Conservation (phyloP, 1,140 invertebrate genomes). For the Sinella curviseta region DNA sequence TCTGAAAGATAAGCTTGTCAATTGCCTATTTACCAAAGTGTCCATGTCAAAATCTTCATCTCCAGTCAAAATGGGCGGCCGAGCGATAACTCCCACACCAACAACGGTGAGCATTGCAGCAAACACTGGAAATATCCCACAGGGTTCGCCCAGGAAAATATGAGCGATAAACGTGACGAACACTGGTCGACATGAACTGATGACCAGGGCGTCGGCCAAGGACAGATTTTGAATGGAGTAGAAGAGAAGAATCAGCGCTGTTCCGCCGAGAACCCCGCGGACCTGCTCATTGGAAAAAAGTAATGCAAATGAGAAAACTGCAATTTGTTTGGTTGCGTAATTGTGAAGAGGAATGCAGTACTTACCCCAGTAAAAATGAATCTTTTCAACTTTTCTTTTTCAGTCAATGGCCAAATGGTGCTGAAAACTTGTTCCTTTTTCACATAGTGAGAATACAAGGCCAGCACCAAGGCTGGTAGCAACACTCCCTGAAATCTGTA, state of each 20-base stretch:
- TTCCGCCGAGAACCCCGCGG: constrained; percentile 30
- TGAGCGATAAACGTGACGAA: constrained; percentile 26
- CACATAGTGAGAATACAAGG: constrained; percentile 24
- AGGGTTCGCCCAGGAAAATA: constrained; percentile 4
- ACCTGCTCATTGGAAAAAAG: constrained; percentile 30
- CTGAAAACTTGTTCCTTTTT: constrained; percentile 12
- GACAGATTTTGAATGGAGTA: constrained; percentile 32
- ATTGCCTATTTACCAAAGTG: constrained; percentile 31
- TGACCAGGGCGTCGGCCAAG: constrained; percentile 29
- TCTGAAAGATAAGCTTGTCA: no score
- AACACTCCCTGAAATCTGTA: constrained; percentile 39
- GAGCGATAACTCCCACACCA: constrained; percentile 9
- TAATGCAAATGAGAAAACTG: neutral
- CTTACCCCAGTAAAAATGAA: neutral
- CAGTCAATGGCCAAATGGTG: constrained; percentile 4
- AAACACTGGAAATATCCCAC: constrained; percentile 13
- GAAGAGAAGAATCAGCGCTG: constrained; percentile 23
- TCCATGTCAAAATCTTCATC: constrained; percentile 14
- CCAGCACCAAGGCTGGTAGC: constrained; percentile 17
- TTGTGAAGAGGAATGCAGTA: no score
- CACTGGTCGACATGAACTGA: constrained; percentile 16
- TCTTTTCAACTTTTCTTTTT: neutral
- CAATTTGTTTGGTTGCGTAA: no score
- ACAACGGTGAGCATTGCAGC: neutral
- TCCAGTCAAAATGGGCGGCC: constrained; percentile 18